Conservation (phyloP, 1,140 invertebrate species). For the Brachionus asplanchnoidis region DNA sequence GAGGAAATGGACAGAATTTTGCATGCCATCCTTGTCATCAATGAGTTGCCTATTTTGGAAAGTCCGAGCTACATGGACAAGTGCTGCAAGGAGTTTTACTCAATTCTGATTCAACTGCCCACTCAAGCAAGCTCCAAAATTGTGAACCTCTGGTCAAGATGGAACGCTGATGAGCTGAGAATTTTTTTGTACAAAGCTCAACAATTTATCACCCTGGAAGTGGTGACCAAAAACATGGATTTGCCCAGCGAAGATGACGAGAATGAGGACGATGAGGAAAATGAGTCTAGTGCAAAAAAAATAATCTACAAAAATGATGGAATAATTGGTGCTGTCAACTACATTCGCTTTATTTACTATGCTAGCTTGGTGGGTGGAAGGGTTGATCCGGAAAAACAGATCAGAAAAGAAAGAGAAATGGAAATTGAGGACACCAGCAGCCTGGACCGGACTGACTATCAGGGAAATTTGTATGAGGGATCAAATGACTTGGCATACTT, state of each 20-base stretch:
- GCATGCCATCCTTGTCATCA: constrained; percentile 77
- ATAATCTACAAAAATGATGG: constrained; percentile 69
- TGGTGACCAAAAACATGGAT: constrained; percentile 62
- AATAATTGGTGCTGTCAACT: constrained; percentile 54
- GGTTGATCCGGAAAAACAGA: constrained; percentile 15
- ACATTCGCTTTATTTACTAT: constrained; percentile 75
- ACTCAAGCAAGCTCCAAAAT: constrained; percentile 72
- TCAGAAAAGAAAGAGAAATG: constrained; percentile 24
- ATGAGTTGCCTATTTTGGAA: constrained; percentile 77
- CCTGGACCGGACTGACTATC: not conserved
- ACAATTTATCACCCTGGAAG: constrained; percentile 73
- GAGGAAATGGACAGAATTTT: constrained; percentile 59
- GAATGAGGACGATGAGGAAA: constrained; percentile 77
- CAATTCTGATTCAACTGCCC: constrained; percentile 69
- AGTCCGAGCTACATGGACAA: constrained; percentile 74
- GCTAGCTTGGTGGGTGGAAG: constrained; percentile 77
- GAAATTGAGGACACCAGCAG: not conserved
- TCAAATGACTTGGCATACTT: constrained; percentile 45
- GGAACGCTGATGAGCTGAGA: constrained; percentile 66
- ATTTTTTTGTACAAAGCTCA: constrained; percentile 73
- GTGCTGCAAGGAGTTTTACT: constrained; percentile 73
- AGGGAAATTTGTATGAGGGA: not conserved
- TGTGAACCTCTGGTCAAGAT: constrained; percentile 70
- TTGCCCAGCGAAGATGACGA: constrained; percentile 62
- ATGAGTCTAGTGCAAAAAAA: constrained; percentile 67